Conservation (phyloP, 1,140 invertebrate species). For the Caenorhabditis remanei region DNA sequence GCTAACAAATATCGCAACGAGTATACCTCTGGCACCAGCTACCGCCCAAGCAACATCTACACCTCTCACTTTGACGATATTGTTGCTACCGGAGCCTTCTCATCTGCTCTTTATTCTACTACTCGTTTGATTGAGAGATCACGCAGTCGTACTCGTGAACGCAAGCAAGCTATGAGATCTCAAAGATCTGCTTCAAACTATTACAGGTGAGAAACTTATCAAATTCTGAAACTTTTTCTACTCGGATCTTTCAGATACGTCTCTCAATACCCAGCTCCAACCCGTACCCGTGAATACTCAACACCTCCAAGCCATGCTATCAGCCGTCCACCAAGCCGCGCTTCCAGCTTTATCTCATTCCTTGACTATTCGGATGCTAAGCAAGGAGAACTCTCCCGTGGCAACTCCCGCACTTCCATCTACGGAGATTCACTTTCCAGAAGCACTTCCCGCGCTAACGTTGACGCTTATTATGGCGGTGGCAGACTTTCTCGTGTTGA, state of each 20-base stretch:
- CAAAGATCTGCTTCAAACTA: constrained; percentile 75
- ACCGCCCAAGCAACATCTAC: constrained; percentile 71
- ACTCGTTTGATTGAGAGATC: constrained; percentile 75
- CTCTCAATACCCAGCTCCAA: constrained; percentile 72
- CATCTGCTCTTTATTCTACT: constrained; percentile 73
- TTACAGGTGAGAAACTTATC: constrained; percentile 64
- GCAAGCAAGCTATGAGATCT: constrained; percentile 72
- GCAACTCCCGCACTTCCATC: constrained; percentile 72
- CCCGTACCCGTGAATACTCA: constrained; percentile 75
- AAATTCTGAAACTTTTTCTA: background rate
- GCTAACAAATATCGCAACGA: constrained; percentile 72
- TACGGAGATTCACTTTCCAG: constrained; percentile 75
- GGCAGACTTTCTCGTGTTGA: constrained; percentile 77
- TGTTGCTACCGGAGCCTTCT: constrained; percentile 73
- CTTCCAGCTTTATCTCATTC: constrained; percentile 76
- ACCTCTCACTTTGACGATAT: constrained; percentile 76
- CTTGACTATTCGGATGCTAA: constrained; percentile 75
- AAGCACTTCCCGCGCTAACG: constrained; percentile 75
- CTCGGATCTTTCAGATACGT: constrained; percentile 66
- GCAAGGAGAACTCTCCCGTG: constrained; percentile 74
- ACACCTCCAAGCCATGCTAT: constrained; percentile 72
- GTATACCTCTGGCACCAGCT: constrained; percentile 69
- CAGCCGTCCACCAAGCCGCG: constrained; percentile 73
- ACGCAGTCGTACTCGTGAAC: constrained; percentile 77
- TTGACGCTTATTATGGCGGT: constrained; percentile 73